phyloP scores from a whole-genome alignment of 2,113 vertebrate genomes.

The Romanogobio albipinnatus region DNA sequence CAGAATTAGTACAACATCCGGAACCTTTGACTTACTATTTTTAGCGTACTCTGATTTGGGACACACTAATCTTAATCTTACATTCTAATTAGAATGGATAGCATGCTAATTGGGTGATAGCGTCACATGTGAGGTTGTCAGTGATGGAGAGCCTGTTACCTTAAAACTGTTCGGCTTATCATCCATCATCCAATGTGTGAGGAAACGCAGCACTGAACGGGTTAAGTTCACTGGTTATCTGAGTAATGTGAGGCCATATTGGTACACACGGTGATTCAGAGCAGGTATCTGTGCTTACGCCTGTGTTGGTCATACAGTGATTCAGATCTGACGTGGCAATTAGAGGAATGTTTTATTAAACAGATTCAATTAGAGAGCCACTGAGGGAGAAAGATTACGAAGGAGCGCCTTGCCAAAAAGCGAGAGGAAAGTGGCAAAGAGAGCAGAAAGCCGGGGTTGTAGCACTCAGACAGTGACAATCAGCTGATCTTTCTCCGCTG shows the following conservation, averaged over 20 bases:
- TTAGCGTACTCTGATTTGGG: neutral
- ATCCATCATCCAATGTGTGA: conserved; percentile 9
- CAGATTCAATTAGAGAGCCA: conserved; percentile 22
- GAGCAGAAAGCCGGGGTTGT: conserved; percentile 22
- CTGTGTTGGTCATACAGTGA: conserved; percentile 19
- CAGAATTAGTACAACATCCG: neutral
- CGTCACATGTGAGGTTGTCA: neutral
- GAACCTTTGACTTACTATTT: neutral
- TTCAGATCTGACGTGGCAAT: conserved; percentile 35
- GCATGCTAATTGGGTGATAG: neutral
- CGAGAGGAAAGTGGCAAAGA: conserved; percentile 13
- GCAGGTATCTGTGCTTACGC: conserved; percentile 7
- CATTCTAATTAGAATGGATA: neutral
- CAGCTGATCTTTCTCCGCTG: conserved; percentile 41
- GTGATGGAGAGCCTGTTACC: neutral
- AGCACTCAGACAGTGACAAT: conserved; percentile 15
- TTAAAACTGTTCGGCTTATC: conserved; percentile 5
- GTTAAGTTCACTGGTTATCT: neutral
- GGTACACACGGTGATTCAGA: conserved; percentile 9
- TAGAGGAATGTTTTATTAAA: conserved; percentile 41
- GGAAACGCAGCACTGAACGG: neutral
- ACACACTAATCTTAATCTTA: neutral
- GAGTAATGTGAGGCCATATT: neutral
- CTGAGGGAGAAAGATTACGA: conserved; percentile 35
- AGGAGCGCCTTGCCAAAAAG: conserved; percentile 19